Percentiles rank a stretch among this genome's conserved stretches.
These are phyloP conservation scores for Achroia grisella DNA, from an alignment of 1,140 invertebrate genomes.

Conservation along the genomic window DNA sequence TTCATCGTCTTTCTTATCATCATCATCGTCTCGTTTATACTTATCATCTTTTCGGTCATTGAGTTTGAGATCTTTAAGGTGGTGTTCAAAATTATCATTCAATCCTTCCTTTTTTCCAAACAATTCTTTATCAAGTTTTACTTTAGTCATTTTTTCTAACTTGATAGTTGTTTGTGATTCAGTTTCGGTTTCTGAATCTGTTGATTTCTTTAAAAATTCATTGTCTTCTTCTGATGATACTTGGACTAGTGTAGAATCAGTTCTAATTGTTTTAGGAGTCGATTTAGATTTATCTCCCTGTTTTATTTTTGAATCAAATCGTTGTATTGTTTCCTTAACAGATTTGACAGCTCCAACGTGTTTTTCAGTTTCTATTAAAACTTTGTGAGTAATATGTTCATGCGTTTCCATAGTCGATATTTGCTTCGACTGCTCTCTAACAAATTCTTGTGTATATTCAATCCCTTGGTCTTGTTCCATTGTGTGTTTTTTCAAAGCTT, in stretches of 20 bases:
- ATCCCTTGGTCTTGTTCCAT: constrained; percentile 65
- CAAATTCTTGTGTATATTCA: constrained; percentile 72
- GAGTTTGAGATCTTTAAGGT: constrained; percentile 17
- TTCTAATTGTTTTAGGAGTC: constrained; percentile 59
- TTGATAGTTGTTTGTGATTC: constrained; percentile 68
- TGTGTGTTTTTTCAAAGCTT: constrained; percentile 69
- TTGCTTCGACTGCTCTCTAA: constrained; percentile 67
- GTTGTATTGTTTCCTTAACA: constrained; percentile 63
- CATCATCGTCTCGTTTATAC: constrained; percentile 37
- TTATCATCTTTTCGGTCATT: constrained; percentile 71
- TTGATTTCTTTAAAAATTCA: constrained; percentile 73
- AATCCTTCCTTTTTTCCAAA: constrained; percentile 24
- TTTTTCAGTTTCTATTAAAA: constrained; percentile 38
- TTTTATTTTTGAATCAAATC: constrained; percentile 60
- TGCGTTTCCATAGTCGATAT: constrained; percentile 37
- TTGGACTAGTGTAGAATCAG: constrained; percentile 70
- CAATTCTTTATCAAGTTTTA: constrained; percentile 28
- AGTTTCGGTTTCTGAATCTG: constrained; percentile 71
- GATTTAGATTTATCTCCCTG: constrained; percentile 50
- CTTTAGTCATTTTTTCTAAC: constrained; percentile 41
- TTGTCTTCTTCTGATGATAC: constrained; percentile 73
- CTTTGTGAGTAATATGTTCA: constrained; percentile 37
- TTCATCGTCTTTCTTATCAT: constrained; percentile 69
- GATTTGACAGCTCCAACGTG: constrained; percentile 47
- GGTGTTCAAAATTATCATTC: constrained; percentile 13